Evolutionary conservation across 1,140 invertebrate genomes (phyloP), one percentile per base, ranked within the genome.

Genomic region (Fragariocoptes setiger): DNA sequence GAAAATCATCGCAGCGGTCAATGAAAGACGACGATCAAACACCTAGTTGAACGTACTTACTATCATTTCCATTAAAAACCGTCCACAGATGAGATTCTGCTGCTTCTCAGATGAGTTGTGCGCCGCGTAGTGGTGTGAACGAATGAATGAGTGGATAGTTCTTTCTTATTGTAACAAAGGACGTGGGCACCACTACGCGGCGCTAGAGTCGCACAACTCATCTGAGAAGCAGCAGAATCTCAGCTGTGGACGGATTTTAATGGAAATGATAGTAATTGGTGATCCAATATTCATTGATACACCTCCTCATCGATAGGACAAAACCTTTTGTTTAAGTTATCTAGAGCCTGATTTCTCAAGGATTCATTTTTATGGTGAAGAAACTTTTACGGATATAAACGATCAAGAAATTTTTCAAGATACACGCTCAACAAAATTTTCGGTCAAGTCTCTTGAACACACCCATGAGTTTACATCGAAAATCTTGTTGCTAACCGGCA

Each of bases 281-380:
- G 88, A 88, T 5, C 85, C 97, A 61, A 99, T 97, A 46, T 92
- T 82, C 59, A 73, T 97, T 41, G 92, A 99, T 61, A 77, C 86
- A 0, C 97, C 86, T 56, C 92, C 90, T 0, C 60, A 61, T 40
- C 86, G 88, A 1, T 99, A 90, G 90, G 82, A 99, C 54, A 99
- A 99, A 62, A 88, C 80, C 0, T 97, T 73, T 56, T 92, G 83
- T 53, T 61, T 99, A 3, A 62, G 68, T n/a, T 73, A 78, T 52
- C 55, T 92, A 16, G 51, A 62, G 35, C 62, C 67, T 39, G 67
- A 69, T 8, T 90, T 74, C 54, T 66, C 74, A 42, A 72, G 71
- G 48, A 88, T 99, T 44, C 77, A 95, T 55, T 99, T 99, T 55
- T 97, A 97, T 59, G 92, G 92, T 2, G 92, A 99, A 54, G 92